A percentile compares a stretch with the other conserved stretches of the same genome.
Evolutionary conservation across 2,797 vertebrate genomes (phyloP).

Genomic region (Acrossocheilus fasciatus): DNA sequence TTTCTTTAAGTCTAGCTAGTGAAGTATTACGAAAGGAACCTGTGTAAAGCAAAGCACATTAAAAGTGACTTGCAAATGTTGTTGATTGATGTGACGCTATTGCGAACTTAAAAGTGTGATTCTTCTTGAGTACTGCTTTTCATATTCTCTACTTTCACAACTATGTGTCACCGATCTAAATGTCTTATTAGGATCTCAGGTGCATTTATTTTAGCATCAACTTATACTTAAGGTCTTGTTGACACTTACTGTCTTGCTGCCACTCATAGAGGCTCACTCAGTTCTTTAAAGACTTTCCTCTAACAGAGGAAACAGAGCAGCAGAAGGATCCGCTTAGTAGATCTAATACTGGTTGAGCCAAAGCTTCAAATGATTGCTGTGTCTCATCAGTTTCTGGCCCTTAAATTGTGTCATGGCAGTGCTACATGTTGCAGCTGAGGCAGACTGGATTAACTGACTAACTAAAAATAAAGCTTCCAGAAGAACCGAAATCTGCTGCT

Average conservation of each 20-base stretch:
- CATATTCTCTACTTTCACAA: conserved; percentile 11
- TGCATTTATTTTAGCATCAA: conserved; percentile 24
- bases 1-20: conserved; percentile 22
- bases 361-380: conserved; percentile 12
- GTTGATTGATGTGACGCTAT: not conserved
- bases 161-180: not conserved
- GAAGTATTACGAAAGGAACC: conserved; percentile 8
- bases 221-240: not conserved
- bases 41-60: conserved; percentile 3
- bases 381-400: not conserved
- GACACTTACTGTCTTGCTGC: not conserved
- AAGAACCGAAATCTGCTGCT: not conserved
- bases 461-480: conserved; percentile 24
- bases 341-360: conserved; percentile 11
- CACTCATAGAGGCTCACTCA: not conserved
- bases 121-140: conserved; percentile 18
- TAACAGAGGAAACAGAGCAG: conserved; percentile 1
- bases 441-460: conserved; percentile 22
- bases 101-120: conserved; percentile 29
- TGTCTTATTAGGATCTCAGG: conserved; percentile 5
- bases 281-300: conserved; percentile 2
- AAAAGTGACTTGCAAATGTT: conserved; percentile 12
- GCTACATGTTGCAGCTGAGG: not conserved
- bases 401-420: conserved; percentile 1
- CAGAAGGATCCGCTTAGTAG: not conserved